These are phyloP conservation scores for Amia ocellicauda DNA, from an alignment of 2,113 vertebrate species.

Conservation along the genomic window DNA sequence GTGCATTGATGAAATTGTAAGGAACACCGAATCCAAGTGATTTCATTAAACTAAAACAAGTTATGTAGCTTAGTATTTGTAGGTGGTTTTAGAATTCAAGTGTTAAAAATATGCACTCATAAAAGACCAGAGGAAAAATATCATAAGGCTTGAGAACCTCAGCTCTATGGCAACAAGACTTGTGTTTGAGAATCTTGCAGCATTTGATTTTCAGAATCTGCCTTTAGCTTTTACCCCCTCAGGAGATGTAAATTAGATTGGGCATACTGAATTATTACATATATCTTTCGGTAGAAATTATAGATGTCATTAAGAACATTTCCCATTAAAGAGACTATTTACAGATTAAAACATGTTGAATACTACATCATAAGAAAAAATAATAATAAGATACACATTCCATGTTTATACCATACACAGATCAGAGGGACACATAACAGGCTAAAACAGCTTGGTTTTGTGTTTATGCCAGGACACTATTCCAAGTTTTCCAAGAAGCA, in stretches of 20 bases:
- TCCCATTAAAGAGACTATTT: not conserved
- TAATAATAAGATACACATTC: not conserved
- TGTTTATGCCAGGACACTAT: too few species aligned
- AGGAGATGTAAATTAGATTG: constrained; percentile 23
- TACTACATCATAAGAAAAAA: constrained; percentile 1
- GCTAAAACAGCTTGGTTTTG: too few species aligned
- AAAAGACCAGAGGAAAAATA: constrained; percentile 21
- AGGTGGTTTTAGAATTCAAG: constrained; percentile 10
- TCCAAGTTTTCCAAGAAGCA: not conserved
- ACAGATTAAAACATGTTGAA: too few species aligned
- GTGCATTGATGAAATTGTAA: constrained; percentile 29
- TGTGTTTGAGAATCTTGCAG: constrained; percentile 11
- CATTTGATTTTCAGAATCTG: constrained; percentile 32
- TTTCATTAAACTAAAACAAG: constrained; percentile 39
- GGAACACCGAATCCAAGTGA: constrained; percentile 32
- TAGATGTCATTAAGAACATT: constrained; percentile 20
- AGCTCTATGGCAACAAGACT: constrained; percentile 13
- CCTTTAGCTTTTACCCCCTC: constrained; percentile 21
- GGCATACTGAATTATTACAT: constrained; percentile 22
- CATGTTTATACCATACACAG: too few species aligned
- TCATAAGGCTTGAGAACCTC: not conserved
- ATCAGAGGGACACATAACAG: too few species aligned
- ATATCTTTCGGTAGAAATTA: constrained; percentile 19
- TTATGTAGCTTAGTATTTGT: constrained; percentile 33
- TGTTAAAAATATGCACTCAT: constrained; percentile 4